Base-by-base conservation (phyloP, 2,888 invertebrate species). In the Drosophila paramelanica region DNA sequence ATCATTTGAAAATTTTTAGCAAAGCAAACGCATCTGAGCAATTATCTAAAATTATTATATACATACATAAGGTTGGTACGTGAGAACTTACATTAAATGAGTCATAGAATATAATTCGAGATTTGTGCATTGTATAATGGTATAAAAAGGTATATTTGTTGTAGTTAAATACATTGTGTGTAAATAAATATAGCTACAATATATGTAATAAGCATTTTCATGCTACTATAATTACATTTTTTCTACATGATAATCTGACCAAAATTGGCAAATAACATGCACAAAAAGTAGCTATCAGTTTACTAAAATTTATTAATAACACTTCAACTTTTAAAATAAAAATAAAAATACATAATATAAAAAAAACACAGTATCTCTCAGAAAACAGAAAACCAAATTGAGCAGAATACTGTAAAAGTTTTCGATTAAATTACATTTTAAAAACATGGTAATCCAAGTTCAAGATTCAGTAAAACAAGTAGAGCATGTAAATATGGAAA, bases 61-160 rank as follows among this genome's bases (percentile, higher is more conserved):
- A 50, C 1, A 3, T 7, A 45, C 11, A 17, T 2, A 66, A 43
- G 7, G 8, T 33, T 20, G 23, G 33, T 41, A 71, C 59, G 51
- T 71, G 71, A 56, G 71, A 71, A 57, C 20, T 42, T 38, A 39
- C 11, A 43, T 38, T 8, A 23, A 64, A 46, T 31, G 20, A 47
- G 47, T 46, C 33, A 59, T 36, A 38, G 14, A 71, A 31, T 51
- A n/a, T 13, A 38, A 39, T 38, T 27, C 2, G 38, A 41, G 43
- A 13, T 23, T 23, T 71, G 27, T 39, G 20, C 20, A 58, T 60
- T 50, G 41, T 20, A 45, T 23, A 64, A 43, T 46, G 39, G 43
- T 49, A 31, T 31, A 33, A 17, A 42, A 49, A 46, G 41, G 39
- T 23, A 31, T 33, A 43, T 38, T 50, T 47, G 46, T 47, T 39